Evolutionary conservation across 2,113 vertebrate genomes (phyloP).

Genomic region (Thomomys bottae): DNA sequence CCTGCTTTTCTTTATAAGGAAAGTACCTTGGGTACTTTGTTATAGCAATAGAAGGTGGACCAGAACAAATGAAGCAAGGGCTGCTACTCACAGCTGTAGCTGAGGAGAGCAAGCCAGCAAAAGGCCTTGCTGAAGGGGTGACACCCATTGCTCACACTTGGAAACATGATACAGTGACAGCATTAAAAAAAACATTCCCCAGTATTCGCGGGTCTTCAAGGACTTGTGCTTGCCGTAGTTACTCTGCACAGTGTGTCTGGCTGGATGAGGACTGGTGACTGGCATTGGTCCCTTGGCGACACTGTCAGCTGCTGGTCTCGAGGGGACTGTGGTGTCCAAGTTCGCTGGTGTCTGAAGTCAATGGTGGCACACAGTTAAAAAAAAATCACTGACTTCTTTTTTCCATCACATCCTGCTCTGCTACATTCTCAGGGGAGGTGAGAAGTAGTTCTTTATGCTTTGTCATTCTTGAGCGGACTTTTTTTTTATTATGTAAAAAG

Average conservation of each 20-base stretch:
- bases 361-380: neutral
- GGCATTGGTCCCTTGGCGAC: neutral
- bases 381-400: neutral
- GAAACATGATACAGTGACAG: neutral
- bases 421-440: slow-evolving; percentile 4
- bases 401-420: neutral
- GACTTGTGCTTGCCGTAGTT: rapidly evolving
- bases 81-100: neutral
- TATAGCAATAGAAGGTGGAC: neutral
- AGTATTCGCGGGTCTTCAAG: neutral
- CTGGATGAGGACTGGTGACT: neutral
- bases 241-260: rapidly evolving
- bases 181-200: neutral
- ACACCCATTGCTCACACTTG: neutral
- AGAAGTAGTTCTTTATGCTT: slow-evolving; percentile 67
- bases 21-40: neutral
- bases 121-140: neutral
- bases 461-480: slow-evolving; percentile 75
- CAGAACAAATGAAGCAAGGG: rapidly evolving
- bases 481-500: slow-evolving; percentile 81
- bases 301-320: neutral
- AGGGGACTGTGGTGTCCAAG: neutral
- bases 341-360: neutral
- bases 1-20: neutral
- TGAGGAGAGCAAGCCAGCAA: neutral